Conservation (phyloP, 1,140 invertebrate genomes). For the Laodelphax striatellus region DNA sequence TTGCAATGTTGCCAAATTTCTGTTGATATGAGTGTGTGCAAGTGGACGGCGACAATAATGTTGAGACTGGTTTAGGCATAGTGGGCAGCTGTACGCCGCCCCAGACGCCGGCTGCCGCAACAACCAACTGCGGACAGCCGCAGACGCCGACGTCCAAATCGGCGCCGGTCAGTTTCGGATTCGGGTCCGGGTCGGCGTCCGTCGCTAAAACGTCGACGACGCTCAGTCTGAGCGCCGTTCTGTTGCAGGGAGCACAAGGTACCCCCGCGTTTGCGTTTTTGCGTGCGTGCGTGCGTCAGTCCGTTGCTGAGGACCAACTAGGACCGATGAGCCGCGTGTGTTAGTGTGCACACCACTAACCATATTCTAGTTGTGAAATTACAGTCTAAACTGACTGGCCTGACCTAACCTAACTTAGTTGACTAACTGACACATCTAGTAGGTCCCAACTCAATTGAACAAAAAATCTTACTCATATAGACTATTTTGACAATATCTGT, state of each 20-base stretch:
- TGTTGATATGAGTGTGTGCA: too few species aligned
- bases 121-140: not conserved
- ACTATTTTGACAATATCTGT: too few species aligned
- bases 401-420: too few species aligned
- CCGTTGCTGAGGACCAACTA: too few species aligned
- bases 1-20: too few species aligned
- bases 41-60: too few species aligned
- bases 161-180: constrained; percentile 10
- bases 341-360: not conserved
- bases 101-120: constrained; percentile 18
- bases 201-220: constrained; percentile 12
- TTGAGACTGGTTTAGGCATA: constrained; percentile 12
- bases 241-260: constrained; percentile 36
- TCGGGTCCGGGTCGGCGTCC: constrained; percentile 13
- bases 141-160: constrained; percentile 17
- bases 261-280: not conserved
- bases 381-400: not conserved
- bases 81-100: constrained; percentile 20
- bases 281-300: not conserved
- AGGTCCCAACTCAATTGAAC: too few species aligned
- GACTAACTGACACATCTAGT: too few species aligned
- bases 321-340: not conserved
- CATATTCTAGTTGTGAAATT: not conserved
- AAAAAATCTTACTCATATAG: too few species aligned
- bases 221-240: constrained; percentile 32